Percentiles rank a stretch among this genome's conserved stretches.
Conservation (phyloP, 2,113 vertebrate species). For the Lagopus leucura region DNA sequence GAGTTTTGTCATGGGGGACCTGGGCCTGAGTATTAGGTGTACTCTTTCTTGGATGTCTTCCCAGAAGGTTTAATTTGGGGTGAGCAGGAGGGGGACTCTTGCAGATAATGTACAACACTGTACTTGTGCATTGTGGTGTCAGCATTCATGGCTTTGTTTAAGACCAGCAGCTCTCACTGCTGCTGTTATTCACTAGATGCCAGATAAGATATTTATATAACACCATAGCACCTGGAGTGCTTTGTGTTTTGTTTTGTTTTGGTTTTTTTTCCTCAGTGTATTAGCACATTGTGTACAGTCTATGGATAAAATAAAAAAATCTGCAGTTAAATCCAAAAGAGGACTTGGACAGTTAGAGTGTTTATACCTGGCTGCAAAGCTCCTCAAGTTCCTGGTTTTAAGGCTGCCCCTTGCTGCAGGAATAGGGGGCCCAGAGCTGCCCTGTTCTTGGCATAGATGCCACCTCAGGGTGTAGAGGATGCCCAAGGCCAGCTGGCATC, state of each 20-base stretch:
- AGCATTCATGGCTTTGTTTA: slow-evolving; percentile 8
- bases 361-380: not conserved
- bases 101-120: slow-evolving; percentile 5
- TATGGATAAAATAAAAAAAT: not conserved
- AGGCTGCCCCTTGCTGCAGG: not conserved
- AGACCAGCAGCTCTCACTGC: slow-evolving; percentile 2
- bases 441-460: not conserved
- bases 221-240: not conserved
- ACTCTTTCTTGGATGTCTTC: slow-evolving; percentile 57
- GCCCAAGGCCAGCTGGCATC: not conserved
- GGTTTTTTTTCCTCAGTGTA: not conserved
- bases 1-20: slow-evolving; percentile 39
- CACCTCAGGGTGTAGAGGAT: not conserved
- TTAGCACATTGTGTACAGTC: not conserved
- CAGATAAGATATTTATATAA: slow-evolving; percentile 11
- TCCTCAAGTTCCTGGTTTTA: not conserved
- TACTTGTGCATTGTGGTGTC: slow-evolving; percentile 1
- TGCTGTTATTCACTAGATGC: slow-evolving; percentile 13
- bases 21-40: slow-evolving; percentile 30
- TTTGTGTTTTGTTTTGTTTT: not conserved
- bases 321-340: not conserved
- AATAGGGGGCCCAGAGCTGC: not conserved
- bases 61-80: slow-evolving; percentile 48
- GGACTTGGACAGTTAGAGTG: not conserved
- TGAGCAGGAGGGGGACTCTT: not conserved